phyloP scores from a whole-genome alignment of 2,888 invertebrate species.

The Heliothis peltigera region DNA sequence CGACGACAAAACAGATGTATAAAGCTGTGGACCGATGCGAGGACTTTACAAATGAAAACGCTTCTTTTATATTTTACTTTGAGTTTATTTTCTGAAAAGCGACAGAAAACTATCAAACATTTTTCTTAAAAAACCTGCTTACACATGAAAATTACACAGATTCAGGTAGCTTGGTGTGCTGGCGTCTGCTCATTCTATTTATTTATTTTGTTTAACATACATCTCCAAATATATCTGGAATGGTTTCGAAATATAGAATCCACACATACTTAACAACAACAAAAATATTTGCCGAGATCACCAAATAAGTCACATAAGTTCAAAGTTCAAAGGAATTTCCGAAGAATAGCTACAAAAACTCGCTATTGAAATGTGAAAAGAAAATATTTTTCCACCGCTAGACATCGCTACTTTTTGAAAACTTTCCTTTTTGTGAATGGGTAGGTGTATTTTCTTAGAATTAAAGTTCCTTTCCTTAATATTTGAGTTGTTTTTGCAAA shows the following conservation, averaged over 20 bases:
- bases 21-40: no score
- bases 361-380: slow-evolving; percentile 1
- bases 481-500: neutral
- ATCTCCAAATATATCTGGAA: neutral
- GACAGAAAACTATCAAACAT: no score
- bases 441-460: slow-evolving; percentile 10
- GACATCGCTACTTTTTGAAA: neutral
- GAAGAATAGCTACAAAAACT: slow-evolving; percentile 5
- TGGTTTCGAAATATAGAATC: neutral
- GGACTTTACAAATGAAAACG: no score
- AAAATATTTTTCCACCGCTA: slow-evolving; percentile 4
- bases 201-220: no score
- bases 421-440: slow-evolving; percentile 8
- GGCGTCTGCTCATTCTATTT: no score
- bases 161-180: no score
- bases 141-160: no score
- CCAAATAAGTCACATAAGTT: slow-evolving; percentile 3
- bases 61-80: no score
- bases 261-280: neutral
- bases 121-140: no score
- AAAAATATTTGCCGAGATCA: neutral
- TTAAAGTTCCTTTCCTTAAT: neutral
- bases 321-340: neutral
- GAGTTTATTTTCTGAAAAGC: no score
- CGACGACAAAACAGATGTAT: no score